A percentile compares a stretch with the other conserved stretches of the same genome.
phyloP scores from a whole-genome alignment of 2,113 vertebrate species.

The Pagrus major region DNA sequence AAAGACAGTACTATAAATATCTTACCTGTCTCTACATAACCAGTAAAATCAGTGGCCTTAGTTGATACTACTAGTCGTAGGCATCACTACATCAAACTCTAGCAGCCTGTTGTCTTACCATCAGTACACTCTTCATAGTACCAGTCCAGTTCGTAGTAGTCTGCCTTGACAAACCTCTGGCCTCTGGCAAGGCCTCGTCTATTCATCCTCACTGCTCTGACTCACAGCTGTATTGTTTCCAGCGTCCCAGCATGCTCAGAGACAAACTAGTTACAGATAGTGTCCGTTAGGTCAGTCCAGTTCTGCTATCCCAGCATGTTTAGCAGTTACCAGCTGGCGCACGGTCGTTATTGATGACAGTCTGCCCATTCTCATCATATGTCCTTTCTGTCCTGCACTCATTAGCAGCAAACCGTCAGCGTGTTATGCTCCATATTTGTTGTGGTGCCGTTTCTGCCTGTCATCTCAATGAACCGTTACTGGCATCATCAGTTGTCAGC shows the following conservation, averaged over 20 bases:
- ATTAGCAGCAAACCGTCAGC: constrained; percentile 44
- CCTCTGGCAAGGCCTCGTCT: constrained; percentile 68
- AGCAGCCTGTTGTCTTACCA: constrained; percentile 85
- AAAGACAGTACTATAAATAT: background rate
- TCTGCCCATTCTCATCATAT: constrained; percentile 36
- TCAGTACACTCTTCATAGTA: constrained; percentile 99
- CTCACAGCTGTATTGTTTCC: constrained; percentile 23
- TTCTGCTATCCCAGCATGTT: constrained; percentile 61
- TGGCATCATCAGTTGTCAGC: constrained; percentile 39
- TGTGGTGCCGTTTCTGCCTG: constrained; percentile 34
- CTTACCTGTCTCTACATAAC: background rate
- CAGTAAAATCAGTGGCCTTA: background rate
- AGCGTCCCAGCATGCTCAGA: constrained; percentile 43
- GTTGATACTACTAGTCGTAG: background rate
- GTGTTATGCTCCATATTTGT: constrained; percentile 39
- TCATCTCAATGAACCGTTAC: constrained; percentile 21
- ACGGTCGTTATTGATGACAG: constrained; percentile 26
- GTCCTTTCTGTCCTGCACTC: constrained; percentile 48
- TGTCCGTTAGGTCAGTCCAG: constrained; percentile 12
- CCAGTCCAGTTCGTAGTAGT: constrained; percentile 99
- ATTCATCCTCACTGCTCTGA: constrained; percentile 89
- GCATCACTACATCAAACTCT: background rate
- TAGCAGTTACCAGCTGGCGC: constrained; percentile 48
- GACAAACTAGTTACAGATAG: constrained; percentile 7
- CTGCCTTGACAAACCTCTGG: constrained; percentile 97